Conservation (phyloP, 1,140 invertebrate genomes). For the Caenorhabditis inopinata region DNA sequence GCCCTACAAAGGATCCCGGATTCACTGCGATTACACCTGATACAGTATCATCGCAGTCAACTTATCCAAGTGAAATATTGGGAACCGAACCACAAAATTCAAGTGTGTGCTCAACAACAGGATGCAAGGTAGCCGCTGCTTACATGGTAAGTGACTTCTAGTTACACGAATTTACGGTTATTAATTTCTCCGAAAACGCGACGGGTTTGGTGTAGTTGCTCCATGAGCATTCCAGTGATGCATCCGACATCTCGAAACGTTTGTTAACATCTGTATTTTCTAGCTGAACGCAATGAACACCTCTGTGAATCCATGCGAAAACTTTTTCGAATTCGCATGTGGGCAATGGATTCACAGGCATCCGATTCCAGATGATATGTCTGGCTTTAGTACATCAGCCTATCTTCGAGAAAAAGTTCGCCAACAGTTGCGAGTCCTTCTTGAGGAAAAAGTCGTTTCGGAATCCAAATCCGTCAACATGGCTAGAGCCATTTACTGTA, state of each 20-base stretch:
- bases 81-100: not conserved
- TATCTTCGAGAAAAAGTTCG: conserved; percentile 48
- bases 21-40: no score
- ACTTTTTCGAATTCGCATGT: conserved; percentile 69
- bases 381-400: conserved; percentile 47
- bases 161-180: no score
- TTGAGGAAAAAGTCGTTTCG: conserved; percentile 34
- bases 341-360: conserved; percentile 88
- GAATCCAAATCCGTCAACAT: conserved; percentile 43
- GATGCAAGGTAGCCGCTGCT: conserved; percentile 49
- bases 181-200: no score
- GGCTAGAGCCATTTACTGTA: conserved; percentile 44
- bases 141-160: conserved; percentile 44
- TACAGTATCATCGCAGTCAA: not conserved
- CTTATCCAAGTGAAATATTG: no score
- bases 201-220: no score
- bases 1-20: not conserved
- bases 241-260: no score
- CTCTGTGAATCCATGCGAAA: conserved; percentile 77
- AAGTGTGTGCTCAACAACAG: conserved; percentile 45
- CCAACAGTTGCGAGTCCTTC: conserved; percentile 51
- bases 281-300: conserved; percentile 74
- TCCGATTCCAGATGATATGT: conserved; percentile 76
- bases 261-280: not conserved
- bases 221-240: no score